A percentile compares a stretch with the other conserved stretches of the same genome.
Conservation (phyloP, 2,888 invertebrate genomes). For the Nomada ruficornis region DNA sequence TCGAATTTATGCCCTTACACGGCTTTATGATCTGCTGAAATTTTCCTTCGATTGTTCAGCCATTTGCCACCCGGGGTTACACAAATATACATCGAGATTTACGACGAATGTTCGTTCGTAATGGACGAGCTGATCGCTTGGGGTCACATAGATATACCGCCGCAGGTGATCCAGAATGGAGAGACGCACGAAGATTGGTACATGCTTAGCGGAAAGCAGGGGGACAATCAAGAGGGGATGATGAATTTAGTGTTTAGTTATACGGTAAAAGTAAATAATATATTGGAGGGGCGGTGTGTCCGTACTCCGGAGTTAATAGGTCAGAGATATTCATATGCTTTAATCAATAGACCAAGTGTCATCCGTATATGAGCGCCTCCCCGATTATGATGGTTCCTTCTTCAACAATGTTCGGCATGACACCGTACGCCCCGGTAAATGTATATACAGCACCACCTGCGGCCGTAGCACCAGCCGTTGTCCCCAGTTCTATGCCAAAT, state of each 20-base stretch:
- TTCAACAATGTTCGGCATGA: constrained; percentile 81
- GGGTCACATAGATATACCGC: constrained; percentile 95
- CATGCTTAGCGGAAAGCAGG: constrained; percentile 96
- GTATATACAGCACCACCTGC: constrained; percentile 85
- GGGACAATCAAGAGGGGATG: constrained; percentile 96
- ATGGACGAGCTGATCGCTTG: constrained; percentile 98
- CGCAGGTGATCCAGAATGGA: constrained; percentile 89
- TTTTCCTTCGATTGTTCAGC: constrained; percentile 84
- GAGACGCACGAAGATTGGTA: constrained; percentile 98
- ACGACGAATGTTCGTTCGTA: constrained; percentile 98
- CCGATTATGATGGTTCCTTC: constrained; percentile 91
- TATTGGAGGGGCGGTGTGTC: background rate
- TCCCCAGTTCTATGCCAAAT: constrained; percentile 83
- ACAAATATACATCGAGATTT: constrained; percentile 96
- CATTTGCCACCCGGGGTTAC: constrained; percentile 95
- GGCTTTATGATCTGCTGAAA: background rate
- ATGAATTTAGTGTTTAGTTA: constrained; percentile 96
- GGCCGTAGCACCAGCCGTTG: constrained; percentile 75
- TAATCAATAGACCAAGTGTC: constrained; percentile 73
- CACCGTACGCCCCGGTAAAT: constrained; percentile 83
- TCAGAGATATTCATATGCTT: background rate
- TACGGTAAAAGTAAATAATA: constrained; percentile 85
- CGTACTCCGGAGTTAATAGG: background rate
- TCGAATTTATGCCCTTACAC: background rate
- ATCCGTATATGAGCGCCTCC: constrained; percentile 85